Percentiles rank a stretch among this genome's conserved stretches.
phyloP scores from a whole-genome alignment of 2,797 vertebrate genomes.

The Danio aesculapii region DNA sequence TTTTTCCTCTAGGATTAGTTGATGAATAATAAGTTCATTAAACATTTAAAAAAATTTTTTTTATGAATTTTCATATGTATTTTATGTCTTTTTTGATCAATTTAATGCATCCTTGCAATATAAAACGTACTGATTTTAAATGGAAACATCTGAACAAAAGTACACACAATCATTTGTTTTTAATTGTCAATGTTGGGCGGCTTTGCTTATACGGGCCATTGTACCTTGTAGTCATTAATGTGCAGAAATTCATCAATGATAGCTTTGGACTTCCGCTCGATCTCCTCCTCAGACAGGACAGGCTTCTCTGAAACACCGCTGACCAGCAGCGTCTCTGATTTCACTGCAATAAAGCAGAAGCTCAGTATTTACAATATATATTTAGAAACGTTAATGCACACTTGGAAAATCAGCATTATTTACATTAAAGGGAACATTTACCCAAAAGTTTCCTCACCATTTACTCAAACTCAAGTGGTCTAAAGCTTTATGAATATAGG shows the following conservation, averaged over 20 bases:
- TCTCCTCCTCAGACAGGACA: slow-evolving; percentile 86
- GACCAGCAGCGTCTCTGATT: slow-evolving; percentile 78
- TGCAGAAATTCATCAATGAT: slow-evolving; percentile 98
- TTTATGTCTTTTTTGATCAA: no score
- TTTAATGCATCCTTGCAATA: no score
- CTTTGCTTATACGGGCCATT: not conserved
- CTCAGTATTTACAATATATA: not conserved
- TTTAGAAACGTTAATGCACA: not conserved
- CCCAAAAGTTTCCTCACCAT: no score
- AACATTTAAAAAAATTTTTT: no score
- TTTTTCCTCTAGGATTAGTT: no score
- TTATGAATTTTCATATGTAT: no score
- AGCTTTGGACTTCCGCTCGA: slow-evolving; percentile 92
- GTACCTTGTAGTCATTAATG: slow-evolving; percentile 97
- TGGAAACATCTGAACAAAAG: not conserved
- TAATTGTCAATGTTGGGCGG: not conserved
- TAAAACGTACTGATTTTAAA: not conserved
- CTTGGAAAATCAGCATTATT: not conserved
- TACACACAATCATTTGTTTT: not conserved
- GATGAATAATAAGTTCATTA: no score
- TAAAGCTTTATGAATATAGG: no score
- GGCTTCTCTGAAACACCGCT: slow-evolving; percentile 78
- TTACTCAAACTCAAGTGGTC: no score
- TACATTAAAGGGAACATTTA: no score
- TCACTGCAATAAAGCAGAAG: slow-evolving; percentile 72